Conservation (phyloP, 53 echinoderm and acorn worm genomes). For the Holothuria leucospilota region DNA sequence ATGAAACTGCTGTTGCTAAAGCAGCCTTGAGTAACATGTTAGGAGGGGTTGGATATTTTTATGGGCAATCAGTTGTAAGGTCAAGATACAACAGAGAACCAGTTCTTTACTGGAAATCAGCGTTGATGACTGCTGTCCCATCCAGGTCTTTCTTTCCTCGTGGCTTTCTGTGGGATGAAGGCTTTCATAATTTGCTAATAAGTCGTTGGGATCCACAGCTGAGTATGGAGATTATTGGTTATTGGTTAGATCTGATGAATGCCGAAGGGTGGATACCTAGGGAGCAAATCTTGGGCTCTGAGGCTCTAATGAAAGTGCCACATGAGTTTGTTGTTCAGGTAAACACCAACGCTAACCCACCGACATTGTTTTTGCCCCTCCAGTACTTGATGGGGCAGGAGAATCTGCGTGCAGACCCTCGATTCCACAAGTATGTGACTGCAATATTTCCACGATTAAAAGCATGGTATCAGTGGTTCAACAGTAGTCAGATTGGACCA, state of each 20-base stretch:
- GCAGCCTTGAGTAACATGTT: slow-evolving; percentile 85
- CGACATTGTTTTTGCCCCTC: slow-evolving; percentile 90
- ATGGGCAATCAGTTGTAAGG: slow-evolving; percentile 79
- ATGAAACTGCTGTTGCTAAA: slow-evolving; percentile 58
- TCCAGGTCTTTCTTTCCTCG: slow-evolving; percentile 97
- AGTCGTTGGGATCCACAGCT: slow-evolving; percentile 94
- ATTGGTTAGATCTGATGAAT: slow-evolving; percentile 98
- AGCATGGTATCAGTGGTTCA: slow-evolving; percentile 95
- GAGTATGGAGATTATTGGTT: slow-evolving; percentile 93
- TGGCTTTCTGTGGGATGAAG: slow-evolving; percentile 96
- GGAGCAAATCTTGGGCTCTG: slow-evolving; percentile 93
- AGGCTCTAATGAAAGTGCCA: slow-evolving; percentile 93
- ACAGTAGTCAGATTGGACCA: slow-evolving; percentile 88
- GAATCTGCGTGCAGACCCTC: slow-evolving; percentile 57
- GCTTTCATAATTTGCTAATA: slow-evolving; percentile 92
- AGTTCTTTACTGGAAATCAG: slow-evolving; percentile 83
- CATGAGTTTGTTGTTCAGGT: slow-evolving; percentile 94
- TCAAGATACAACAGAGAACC: slow-evolving; percentile 80
- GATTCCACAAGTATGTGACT: slow-evolving; percentile 63
- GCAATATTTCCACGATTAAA: slow-evolving; percentile 84
- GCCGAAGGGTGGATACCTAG: slow-evolving; percentile 96
- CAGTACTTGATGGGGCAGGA: slow-evolving; percentile 71
- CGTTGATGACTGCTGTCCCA: slow-evolving; percentile 92
- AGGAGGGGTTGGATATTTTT: slow-evolving; percentile 96
- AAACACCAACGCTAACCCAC: slow-evolving; percentile 96